Base-by-base conservation (phyloP, 1,140 invertebrate species). In the Ditylenchus dipsaci region DNA sequence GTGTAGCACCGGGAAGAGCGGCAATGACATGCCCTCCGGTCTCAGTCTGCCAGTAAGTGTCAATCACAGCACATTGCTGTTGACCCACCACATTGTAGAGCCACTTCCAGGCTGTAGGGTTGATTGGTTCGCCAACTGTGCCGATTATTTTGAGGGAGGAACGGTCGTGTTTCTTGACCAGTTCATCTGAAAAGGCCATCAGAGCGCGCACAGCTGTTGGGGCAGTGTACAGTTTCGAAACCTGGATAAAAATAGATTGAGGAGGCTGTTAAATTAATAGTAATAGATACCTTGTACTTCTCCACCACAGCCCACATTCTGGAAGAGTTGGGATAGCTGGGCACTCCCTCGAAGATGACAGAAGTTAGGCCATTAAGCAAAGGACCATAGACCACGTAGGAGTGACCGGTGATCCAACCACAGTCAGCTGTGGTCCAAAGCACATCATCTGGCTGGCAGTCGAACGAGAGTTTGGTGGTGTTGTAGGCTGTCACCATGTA, bases 41-140 rank as follows among this genome's bases (percentile, higher is more conserved):
- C 87, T 98, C 95, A 0, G 95, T 97, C 85, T 97, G 95, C 94
- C 95, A 98, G 84, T 95, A 99, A 0, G 95, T 99, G 80, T 99
- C 95, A 0, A 92, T 91, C 80, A 98, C 92, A 58, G 92, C 91
- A 43, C 75, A 75, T 7, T 65, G 45, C 19, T 57, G 29, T 43
- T 80, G 66, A 5, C 94, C 94, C 1, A 97, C 88, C 5, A 91
- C 81, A 72, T 89, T 88, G 84, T 96, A 90, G 84, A 95, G 96
- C 95, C 95, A 98, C 17, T 91, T 81, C 95, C 95, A 98, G 1
- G 95, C 95, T 84, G 96, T 93, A 0, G 93, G 90, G 84, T 98
- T 97, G 58, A 98, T 97, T 1, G 95, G 95, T 83, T 98, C 95
- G 15, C 95, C 88, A 0, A 97, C 95, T 58, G 91, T 95, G 49